phyloP scores from a whole-genome alignment of 1,140 invertebrate genomes.

The Ectropis grisescens region DNA sequence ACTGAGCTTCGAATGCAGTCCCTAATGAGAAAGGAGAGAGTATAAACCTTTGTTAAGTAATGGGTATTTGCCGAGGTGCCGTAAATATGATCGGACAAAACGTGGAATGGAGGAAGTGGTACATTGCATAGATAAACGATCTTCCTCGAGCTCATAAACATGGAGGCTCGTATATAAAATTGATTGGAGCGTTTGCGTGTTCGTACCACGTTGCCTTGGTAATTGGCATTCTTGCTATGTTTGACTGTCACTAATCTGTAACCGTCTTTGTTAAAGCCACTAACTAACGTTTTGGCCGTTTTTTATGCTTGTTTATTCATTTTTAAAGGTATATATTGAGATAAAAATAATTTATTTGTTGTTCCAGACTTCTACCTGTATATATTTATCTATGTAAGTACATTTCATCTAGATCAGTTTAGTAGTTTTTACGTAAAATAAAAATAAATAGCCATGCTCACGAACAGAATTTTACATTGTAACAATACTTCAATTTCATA shows the following conservation, averaged over 20 bases:
- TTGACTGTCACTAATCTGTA: slow-evolving; percentile 40
- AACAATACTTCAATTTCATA: too few species aligned
- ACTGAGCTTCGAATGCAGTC: slow-evolving; percentile 27
- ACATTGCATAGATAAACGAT: slow-evolving; percentile 57
- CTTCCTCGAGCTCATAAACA: slow-evolving; percentile 36
- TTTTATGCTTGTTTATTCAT: slow-evolving; percentile 18
- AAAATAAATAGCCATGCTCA: too few species aligned
- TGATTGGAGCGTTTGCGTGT: slow-evolving; percentile 43
- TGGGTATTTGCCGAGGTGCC: slow-evolving; percentile 24
- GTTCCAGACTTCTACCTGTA: too few species aligned
- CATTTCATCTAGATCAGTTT: too few species aligned
- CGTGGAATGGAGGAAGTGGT: slow-evolving; percentile 52
- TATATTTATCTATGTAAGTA: too few species aligned
- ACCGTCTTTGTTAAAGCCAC: slow-evolving; percentile 55
- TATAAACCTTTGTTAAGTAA: slow-evolving; percentile 39
- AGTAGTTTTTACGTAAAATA: too few species aligned
- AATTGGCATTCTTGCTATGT: slow-evolving; percentile 39
- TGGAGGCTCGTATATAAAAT: slow-evolving; percentile 37
- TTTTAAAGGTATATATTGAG: not conserved
- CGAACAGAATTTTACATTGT: too few species aligned
- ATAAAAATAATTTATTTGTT: not conserved
- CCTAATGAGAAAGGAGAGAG: slow-evolving; percentile 39
- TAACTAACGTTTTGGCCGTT: slow-evolving; percentile 51
- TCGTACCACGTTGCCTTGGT: slow-evolving; percentile 45
- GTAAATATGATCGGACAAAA: slow-evolving; percentile 63